Evolutionary conservation across 2,888 invertebrate genomes (phyloP).

Genomic region (Watsonalla cultraria): DNA sequence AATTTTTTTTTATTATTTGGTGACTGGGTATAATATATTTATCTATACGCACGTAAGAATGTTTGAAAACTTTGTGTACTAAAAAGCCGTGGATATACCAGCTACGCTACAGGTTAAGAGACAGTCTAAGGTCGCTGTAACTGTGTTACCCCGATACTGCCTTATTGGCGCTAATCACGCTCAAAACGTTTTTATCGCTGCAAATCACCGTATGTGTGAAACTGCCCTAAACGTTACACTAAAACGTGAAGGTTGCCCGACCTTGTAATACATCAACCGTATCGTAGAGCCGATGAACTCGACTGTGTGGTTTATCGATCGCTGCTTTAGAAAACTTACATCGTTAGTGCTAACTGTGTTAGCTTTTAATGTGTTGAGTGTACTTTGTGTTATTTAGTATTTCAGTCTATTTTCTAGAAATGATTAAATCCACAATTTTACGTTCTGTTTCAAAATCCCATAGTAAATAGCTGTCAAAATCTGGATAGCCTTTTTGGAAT

Average conservation of each 20-base stretch:
- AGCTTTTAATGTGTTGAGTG: background rate
- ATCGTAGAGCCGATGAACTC: slow-evolving; percentile 45
- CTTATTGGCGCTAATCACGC: slow-evolving; percentile 8
- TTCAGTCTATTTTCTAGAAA: background rate
- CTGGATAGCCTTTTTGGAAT: too few relatives aligned
- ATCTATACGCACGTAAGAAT: too few relatives aligned
- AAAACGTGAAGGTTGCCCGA: slow-evolving; percentile 42
- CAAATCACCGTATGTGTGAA: slow-evolving; percentile 5
- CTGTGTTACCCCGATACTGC: too few relatives aligned
- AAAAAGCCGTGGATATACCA: too few relatives aligned
- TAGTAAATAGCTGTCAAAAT: too few relatives aligned
- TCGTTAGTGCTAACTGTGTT: background rate
- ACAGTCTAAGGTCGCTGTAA: too few relatives aligned
- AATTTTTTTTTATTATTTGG: too few relatives aligned
- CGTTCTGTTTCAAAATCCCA: too few relatives aligned
- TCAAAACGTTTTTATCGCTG: slow-evolving; percentile 14
- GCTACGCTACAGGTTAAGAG: too few relatives aligned
- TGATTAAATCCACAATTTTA: too few relatives aligned
- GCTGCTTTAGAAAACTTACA: slow-evolving; percentile 25
- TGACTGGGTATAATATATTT: too few relatives aligned
- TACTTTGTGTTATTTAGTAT: background rate
- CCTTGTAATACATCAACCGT: slow-evolving; percentile 60
- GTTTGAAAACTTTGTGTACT: too few relatives aligned
- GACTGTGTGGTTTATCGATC: slow-evolving; percentile 42
- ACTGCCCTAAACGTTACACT: slow-evolving; percentile 34